These are phyloP conservation scores for Perccottus glenii DNA, from an alignment of 2,113 vertebrate species.

Conservation along the genomic window DNA sequence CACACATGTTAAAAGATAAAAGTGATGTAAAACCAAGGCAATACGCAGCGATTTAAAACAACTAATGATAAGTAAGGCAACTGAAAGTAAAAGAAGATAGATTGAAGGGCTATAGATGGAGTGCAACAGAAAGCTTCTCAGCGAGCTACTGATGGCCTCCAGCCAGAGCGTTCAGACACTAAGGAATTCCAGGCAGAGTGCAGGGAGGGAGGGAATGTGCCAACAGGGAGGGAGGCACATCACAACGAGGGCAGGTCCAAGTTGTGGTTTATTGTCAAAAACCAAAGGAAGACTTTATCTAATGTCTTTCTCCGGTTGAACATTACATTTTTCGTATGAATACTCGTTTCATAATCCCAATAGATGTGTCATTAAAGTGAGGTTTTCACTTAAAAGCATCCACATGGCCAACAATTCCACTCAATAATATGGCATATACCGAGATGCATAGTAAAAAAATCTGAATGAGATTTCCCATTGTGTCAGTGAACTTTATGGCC, in stretches of 20 bases:
- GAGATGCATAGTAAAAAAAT: constrained; percentile 43
- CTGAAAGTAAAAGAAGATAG: constrained; percentile 20
- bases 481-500: constrained; percentile 44
- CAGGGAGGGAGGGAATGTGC: too few species aligned
- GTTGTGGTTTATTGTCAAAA: constrained; percentile 67
- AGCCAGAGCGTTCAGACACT: constrained; percentile 78
- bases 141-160: constrained; percentile 70
- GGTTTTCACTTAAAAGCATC: constrained; percentile 5
- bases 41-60: not conserved
- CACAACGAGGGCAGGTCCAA: constrained; percentile 58
- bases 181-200: constrained; percentile 77
- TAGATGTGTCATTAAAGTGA: not conserved
- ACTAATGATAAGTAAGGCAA: constrained; percentile 16
- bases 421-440: constrained; percentile 10
- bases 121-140: constrained; percentile 76
- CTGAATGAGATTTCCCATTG: constrained; percentile 53
- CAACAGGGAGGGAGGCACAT: constrained; percentile 43
- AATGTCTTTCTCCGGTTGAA: not conserved
- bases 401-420: constrained; percentile 19
- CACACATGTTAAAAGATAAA: not conserved
- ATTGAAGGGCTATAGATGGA: constrained; percentile 29
- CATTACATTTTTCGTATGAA: not conserved
- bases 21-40: not conserved
- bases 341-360: not conserved
- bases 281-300: constrained; percentile 28